Evolutionary conservation across 1,140 invertebrate species (phyloP).

Genomic region (Plectus sambesii): DNA sequence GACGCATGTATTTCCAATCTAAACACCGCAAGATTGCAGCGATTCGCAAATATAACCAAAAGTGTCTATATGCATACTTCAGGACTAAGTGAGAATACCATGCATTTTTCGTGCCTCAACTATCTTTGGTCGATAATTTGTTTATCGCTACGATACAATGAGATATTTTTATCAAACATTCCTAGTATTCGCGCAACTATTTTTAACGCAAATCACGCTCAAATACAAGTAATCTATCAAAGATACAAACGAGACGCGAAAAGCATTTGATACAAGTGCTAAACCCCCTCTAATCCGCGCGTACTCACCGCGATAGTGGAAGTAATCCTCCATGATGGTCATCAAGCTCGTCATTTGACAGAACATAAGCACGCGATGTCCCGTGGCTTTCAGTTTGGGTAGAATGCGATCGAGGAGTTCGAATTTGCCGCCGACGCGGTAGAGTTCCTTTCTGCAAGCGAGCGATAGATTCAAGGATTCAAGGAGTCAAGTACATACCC

Average conservation of each 20-base stretch:
- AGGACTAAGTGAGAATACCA: too few relatives aligned
- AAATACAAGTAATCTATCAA: constrained; percentile 13
- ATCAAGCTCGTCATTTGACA: constrained; percentile 99
- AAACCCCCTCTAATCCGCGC: too few relatives aligned
- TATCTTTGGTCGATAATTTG: too few relatives aligned
- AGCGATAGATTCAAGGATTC: constrained; percentile 17
- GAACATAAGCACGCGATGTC: constrained; percentile 86
- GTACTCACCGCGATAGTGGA: constrained; percentile 68
- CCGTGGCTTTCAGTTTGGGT: constrained; percentile 78
- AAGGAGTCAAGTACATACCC: constrained; percentile 12
- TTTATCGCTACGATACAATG: too few relatives aligned
- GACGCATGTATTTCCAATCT: constrained; percentile 53
- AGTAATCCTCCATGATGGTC: constrained; percentile 97
- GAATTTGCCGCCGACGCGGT: constrained; percentile 88
- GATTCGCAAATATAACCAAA: not conserved
- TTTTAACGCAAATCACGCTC: not conserved
- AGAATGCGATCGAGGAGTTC: constrained; percentile 94
- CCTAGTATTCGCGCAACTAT: too few relatives aligned
- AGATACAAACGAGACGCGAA: not conserved
- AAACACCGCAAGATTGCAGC: constrained; percentile 20
- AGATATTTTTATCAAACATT: too few relatives aligned
- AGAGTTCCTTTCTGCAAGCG: constrained; percentile 66
- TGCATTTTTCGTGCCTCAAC: too few relatives aligned
- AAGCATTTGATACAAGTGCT: constrained; percentile 6
- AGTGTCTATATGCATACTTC: too few relatives aligned